Evolutionary conservation across 2,888 invertebrate species (phyloP), one percentile per base, ranked within the genome.

Genomic region (Nymphalis polychloros): DNA sequence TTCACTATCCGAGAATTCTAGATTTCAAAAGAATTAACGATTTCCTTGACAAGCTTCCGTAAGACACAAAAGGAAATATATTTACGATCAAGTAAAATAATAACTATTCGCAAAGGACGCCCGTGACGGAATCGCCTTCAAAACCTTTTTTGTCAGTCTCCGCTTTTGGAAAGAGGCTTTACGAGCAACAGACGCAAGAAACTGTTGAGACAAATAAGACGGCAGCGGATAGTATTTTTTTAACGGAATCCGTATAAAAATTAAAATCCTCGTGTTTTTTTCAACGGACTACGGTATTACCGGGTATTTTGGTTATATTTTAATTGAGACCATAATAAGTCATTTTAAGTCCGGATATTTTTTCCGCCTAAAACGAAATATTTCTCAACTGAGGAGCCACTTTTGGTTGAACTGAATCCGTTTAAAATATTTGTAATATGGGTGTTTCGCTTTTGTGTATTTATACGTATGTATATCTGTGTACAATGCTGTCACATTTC

Each of bases 141-240:
- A 73, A 55, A 31, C 31, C 75, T 70, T 77, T 81, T 81, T 81
- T 75, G 76, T 75, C 72, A 71, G 68, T 69, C 72, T 73, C 69
- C 79, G 78, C 78, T 82, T 82, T 79, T 65, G 53, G 70, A 82
- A 82, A 84, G 80, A 81, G 75, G 82, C 81, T 84, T 84, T 80
- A 19, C 49, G 55, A 52, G 13, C 55, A 77, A 73, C 81, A 82
- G 79, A 84, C 81, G 84, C 75, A 82, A 80, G 82, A 78, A 81
- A 82, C 81, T 76, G 72, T 73, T 70, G 77, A 83, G 82, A 85
- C 84, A 87, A 87, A 85, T 84, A 84, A 81, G 78, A 73, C 70
- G 72, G 73, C 75, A 77, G 76, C 73, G 77, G 79, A 75, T 77
- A 81, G 80, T 73, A 76, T 50, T 50, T 50, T 85, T 78, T 78